Evolutionary conservation across 2,797 vertebrate genomes (phyloP), one percentile per base, ranked within the genome.

Genomic region (Catharus ustulatus): DNA sequence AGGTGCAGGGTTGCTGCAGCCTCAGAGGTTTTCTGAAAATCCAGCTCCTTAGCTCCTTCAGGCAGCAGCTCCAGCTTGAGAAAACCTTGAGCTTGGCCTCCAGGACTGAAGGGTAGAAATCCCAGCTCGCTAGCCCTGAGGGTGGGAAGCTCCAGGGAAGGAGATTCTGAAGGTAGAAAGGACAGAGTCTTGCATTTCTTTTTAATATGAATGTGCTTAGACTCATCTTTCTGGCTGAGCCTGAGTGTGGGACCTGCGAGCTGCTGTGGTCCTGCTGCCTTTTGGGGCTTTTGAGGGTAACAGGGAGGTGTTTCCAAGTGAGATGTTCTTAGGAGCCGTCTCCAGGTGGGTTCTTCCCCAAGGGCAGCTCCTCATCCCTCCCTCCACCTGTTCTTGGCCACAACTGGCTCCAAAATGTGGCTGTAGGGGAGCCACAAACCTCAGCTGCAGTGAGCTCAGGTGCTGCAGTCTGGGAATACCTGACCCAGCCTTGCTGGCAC

Each of bases 401-500:
- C 18, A 32, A 38, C 13, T 32, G 45, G 49, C 29, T 38, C 15
- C 22, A 10, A 2, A 22, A 10, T 8, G 29, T 69, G 48, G 10
- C 36, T 3, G 0, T 42, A 61, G 46, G 19, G 5, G 17, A 26
- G 26, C 13, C 48, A 5, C 58, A 40, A 5, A 9, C 23, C 17
- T 88, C 48, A 43, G 29, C 59, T 42, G 3, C 26, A 23, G 40
- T 3, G 59, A 38, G 8, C 45, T 48, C 5, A 26, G 43, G 54
- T 69, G 24, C 6, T 20, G 32, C 30, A 5, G 55, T 18, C 42
- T 12, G 4, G 36, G 57, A 29, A 17, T 21, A 3, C 23, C 17
- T 29, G 68, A 6, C 6, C 12, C 20, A 5, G 57, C 2, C 2
- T 5, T 55, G 40, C 1, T 30, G 22, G 0, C 61, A 1, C 34